phyloP scores from a whole-genome alignment of 2,888 invertebrate species.

The Oxytorus armatus region DNA sequence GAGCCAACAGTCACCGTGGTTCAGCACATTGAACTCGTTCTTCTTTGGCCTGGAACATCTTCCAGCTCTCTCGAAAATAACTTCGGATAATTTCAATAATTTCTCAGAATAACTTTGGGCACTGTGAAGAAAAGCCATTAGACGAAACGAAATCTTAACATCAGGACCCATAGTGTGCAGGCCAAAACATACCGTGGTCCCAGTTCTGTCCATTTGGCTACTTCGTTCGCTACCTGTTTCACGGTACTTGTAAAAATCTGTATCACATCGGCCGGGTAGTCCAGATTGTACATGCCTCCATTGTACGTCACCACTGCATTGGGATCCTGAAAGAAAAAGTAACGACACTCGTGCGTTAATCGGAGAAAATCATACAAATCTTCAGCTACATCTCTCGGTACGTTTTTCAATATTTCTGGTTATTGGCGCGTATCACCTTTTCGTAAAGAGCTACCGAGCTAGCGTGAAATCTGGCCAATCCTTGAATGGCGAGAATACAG shows the following conservation, averaged over 20 bases:
- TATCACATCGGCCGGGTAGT: constrained; percentile 55
- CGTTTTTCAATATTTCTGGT: not conserved
- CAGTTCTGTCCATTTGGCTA: constrained; percentile 74
- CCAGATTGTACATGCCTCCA: constrained; percentile 67
- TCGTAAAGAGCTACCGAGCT: constrained; percentile 85
- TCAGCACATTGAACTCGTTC: constrained; percentile 79
- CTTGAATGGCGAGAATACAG: constrained; percentile 84
- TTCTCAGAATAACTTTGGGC: constrained; percentile 63
- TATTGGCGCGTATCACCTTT: constrained; percentile 81
- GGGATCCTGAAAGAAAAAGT: constrained; percentile 72
- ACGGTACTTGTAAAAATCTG: constrained; percentile 60
- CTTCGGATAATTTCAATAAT: constrained; percentile 66
- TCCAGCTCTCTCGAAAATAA: constrained; percentile 58
- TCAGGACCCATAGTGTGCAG: constrained; percentile 58
- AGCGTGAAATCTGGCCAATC: constrained; percentile 86
- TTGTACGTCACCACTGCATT: constrained; percentile 65
- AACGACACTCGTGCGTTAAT: not conserved
- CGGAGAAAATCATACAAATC: not conserved
- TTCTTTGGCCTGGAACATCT: constrained; percentile 74
- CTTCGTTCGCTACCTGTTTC: constrained; percentile 66
- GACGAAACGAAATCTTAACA: too few species aligned
- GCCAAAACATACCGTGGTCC: constrained; percentile 69
- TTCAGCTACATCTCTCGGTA: not conserved
- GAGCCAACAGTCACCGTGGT: constrained; percentile 81
- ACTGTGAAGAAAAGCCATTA: not conserved